Base-by-base conservation (phyloP, 2,888 invertebrate species). In the Syrista parreyssii region DNA sequence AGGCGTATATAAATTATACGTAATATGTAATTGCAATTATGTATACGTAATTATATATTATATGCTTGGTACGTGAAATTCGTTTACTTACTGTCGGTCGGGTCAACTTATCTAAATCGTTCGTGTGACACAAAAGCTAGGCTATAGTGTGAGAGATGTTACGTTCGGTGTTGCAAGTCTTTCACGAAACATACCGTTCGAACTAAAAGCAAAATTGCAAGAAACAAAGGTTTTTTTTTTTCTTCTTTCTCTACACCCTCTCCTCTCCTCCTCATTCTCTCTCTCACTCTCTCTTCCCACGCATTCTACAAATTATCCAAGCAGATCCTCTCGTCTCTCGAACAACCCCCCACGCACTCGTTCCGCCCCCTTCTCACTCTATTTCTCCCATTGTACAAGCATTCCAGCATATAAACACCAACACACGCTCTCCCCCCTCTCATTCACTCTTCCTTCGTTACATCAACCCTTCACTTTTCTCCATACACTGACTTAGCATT, bases 51-150 rank as follows among this genome's bases (percentile, higher is more conserved):
- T 55, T 55, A 85, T 80, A 81, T 79, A 77, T 75, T 81, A 82
- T 82, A 84, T 85, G 87, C 86, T 88, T 88, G 86, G 85, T 86
- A 88, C 84, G 86, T 88, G 87, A 88, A 55, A 87, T 86, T 87
- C 85, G 80, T 89, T 90, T 91, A 90, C 91, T 91, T 91, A 91
- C 91, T 90, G 90, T 91, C 89, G 87, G 84, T 88, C 85, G 87
- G 87, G 86, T 88, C 88, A 86, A 90, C 86, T 89, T 89, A 88
- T 88, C 86, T 89, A 88, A 88, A 87, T 89, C 83, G 84, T 86
- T 87, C 82, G 84, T 87, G 86, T 88, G 85, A 90, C 88, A 89
- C 87, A 89, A 88, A 90, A 89, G 87, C 88, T 90, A 87, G 40
- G 82, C 84, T 88, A 85, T 86, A 79, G 82, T 86, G 83, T 86